Base-by-base conservation (phyloP, 2,113 vertebrate genomes). In the Calonectris borealis region DNA sequence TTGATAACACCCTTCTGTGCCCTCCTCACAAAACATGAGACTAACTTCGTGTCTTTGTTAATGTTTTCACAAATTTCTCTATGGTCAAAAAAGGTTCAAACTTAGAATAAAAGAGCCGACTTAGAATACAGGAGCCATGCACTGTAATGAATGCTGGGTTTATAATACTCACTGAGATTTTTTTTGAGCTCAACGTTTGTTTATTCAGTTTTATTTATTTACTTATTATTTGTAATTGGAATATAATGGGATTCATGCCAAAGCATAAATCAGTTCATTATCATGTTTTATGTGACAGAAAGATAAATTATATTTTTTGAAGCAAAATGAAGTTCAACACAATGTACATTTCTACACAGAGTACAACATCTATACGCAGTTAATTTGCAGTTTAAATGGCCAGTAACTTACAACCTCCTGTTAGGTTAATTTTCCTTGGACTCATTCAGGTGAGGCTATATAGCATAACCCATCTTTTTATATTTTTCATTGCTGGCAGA, bases 351-450 rank as follows among this genome's bases (percentile, higher is more conserved):
- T 93, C 38, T 62, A 31, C 19, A 49, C 10, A 61, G 34, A 40
- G 4, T 34, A 12, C 16, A 48, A 2, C 10, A 68, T 29, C 4
- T 12, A 36, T 17, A 29, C 0, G 1, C 8, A 44, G 44, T 44
- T 36, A 26, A 49, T 31, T 64, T 88, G 52, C 44, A 62, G 7
- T 70, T 62, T 38, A 51, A 61, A 61, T 25, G 22, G 11, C 16
- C 88, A 32, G 19, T 29, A 60, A n/a, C 29, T 73, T 48, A 4
- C 4, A 48, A 36, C 12, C 62, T 0, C 0, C 4, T 0, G 0
- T 18, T 38, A 29, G 9, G 27, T 46, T 65, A 19, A 40, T 55
- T 79, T 76, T 54, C 48, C 58, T 77, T 51, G 21, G 32, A 69
- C n/a, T 71, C 13, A 16, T 46, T 77, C n/a, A 48, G 55, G 60